Evolutionary conservation across 1,140 invertebrate genomes (phyloP).

Genomic region (Zaprionus gabonicus): DNA sequence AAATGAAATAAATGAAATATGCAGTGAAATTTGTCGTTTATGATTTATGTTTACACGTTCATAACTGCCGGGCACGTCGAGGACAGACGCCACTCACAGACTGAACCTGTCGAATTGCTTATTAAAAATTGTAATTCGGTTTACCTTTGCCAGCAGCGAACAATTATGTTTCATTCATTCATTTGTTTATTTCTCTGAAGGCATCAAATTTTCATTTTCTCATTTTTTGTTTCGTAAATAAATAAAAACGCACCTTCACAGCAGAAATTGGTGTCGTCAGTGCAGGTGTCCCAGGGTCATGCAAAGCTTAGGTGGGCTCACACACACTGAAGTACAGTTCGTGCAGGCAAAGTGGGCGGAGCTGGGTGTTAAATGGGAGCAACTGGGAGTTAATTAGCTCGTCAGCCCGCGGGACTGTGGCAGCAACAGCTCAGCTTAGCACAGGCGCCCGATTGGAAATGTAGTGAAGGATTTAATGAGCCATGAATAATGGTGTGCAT

Average conservation of each 20-base stretch:
- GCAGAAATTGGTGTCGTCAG: not conserved
- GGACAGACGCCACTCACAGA: slow-evolving; percentile 1
- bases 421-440: slow-evolving; percentile 38
- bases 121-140: slow-evolving; percentile 70
- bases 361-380: not conserved
- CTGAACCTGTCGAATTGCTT: slow-evolving; percentile 26
- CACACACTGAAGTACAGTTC: not conserved
- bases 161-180: slow-evolving; percentile 73
- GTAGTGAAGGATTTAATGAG: slow-evolving; percentile 70
- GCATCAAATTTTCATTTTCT: slow-evolving; percentile 74
- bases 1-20: slow-evolving; percentile 30
- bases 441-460: slow-evolving; percentile 61
- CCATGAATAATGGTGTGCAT: slow-evolving; percentile 68
- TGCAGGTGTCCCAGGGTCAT: slow-evolving; percentile 1
- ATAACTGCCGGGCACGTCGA: not conserved
- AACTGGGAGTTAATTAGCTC: slow-evolving; percentile 60
- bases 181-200: slow-evolving; percentile 51
- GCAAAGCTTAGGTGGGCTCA: not conserved
- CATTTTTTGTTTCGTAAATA: slow-evolving; percentile 71
- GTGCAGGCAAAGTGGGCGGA: not conserved
- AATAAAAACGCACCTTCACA: slow-evolving; percentile 42
- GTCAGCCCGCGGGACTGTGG: slow-evolving; percentile 54
- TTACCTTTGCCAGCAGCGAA: slow-evolving; percentile 42
- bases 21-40: slow-evolving; percentile 11
- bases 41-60: slow-evolving; percentile 46